Evolutionary conservation across 2,888 invertebrate genomes (phyloP).

Genomic region (Baronia brevicornis): DNA sequence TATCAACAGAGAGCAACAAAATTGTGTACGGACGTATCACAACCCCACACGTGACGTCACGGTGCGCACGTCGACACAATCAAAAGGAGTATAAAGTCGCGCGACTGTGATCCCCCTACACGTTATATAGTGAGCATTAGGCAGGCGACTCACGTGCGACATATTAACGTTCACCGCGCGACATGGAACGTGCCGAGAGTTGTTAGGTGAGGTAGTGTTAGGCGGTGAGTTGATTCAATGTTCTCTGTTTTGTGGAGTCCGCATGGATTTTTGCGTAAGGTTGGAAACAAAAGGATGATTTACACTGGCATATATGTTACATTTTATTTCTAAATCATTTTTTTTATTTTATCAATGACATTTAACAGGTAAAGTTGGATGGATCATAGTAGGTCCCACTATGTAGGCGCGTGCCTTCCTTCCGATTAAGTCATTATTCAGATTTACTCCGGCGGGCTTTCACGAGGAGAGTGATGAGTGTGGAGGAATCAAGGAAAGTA

Average conservation of each 20-base stretch:
- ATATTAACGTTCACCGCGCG: conserved; percentile 63
- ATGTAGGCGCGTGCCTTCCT: no score
- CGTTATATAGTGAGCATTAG: conserved; percentile 37
- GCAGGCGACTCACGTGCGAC: conserved; percentile 53
- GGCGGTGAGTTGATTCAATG: conserved; percentile 46
- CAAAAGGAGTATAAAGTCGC: conserved; percentile 59
- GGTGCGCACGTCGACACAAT: conserved; percentile 56
- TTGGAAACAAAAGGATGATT: no score
- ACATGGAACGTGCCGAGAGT: conserved; percentile 40
- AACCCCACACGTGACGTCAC: conserved; percentile 30
- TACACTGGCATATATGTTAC: no score
- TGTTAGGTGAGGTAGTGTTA: conserved; percentile 26
- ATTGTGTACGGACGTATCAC: conserved; percentile 3
- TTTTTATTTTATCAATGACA: no score
- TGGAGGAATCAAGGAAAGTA: no score
- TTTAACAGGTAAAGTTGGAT: no score
- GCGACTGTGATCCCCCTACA: conserved; percentile 28
- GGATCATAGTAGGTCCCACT: no score
- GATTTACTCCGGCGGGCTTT: no score
- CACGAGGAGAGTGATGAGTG: no score
- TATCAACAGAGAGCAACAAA: conserved; percentile 1
- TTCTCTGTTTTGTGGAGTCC: conserved; percentile 29
- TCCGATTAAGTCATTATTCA: no score
- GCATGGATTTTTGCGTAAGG: no score
- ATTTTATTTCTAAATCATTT: no score